A percentile compares a stretch with the other conserved stretches of the same genome.
phyloP scores from a whole-genome alignment of 37 sponge, comb jelly and placozoan species.

The Cliona cf. orientalis region DNA sequence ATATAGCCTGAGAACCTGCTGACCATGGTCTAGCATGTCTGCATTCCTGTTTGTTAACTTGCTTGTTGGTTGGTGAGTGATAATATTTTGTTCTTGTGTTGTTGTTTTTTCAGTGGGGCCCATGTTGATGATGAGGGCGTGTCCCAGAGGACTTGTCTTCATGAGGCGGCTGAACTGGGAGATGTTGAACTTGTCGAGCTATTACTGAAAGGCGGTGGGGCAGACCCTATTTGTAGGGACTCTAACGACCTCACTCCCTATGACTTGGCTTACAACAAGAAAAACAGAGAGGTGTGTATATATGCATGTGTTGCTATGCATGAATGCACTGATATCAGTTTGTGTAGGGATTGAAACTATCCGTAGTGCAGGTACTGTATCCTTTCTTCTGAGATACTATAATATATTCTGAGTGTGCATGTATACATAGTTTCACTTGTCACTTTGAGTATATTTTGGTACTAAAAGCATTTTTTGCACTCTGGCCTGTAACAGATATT shows the following conservation, averaged over 20 bases:
- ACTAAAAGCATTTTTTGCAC: background rate
- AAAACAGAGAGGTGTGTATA: slow-evolving; percentile 47
- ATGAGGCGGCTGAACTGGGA: slow-evolving; percentile 63
- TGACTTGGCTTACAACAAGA: slow-evolving; percentile 57
- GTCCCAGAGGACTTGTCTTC: slow-evolving; percentile 53
- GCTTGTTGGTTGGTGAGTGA: background rate
- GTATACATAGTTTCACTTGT: background rate
- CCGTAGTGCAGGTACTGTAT: background rate
- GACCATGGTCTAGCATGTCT: too few relatives aligned
- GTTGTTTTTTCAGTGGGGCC: slow-evolving; percentile 40
- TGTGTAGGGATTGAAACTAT: background rate
- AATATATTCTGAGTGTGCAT: background rate
- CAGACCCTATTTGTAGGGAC: slow-evolving; percentile 20
- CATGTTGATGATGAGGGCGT: slow-evolving; percentile 25
- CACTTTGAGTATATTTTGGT: background rate
- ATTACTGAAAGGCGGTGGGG: slow-evolving; percentile 37
- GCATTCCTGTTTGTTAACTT: background rate
- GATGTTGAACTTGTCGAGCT: slow-evolving; percentile 43
- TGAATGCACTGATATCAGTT: background rate
- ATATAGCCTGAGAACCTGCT: too few relatives aligned
- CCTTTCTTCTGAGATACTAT: background rate
- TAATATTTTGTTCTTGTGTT: too few relatives aligned
- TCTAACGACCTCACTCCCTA: slow-evolving; percentile 41
- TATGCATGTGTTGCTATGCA: too few relatives aligned
- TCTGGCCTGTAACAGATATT: background rate